Base-by-base conservation (phyloP, 2,888 invertebrate species). In the Dynastes hyllus region DNA sequence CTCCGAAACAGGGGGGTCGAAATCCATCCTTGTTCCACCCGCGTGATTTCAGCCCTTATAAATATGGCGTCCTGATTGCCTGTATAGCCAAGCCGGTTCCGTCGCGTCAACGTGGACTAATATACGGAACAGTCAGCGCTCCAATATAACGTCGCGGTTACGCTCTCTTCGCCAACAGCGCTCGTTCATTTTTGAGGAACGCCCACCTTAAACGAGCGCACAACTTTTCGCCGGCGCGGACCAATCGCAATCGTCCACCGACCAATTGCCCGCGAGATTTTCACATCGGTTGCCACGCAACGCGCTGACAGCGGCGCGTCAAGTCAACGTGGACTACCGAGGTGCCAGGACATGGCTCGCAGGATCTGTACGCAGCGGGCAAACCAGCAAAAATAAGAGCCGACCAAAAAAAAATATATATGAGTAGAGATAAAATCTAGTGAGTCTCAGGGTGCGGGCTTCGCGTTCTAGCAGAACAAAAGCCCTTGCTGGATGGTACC, bases 41-140 rank as follows among this genome's bases (percentile, higher is more conserved):
- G 88, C 88, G 87, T 88, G 88, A 89, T 89, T 89, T 88, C 88
- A 87, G 87, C 89, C 89, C 89, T 88, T 89, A 89, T 89, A 89
- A 89, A 89, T 89, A 89, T 89, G 89, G 89, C 89, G 89, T 88
- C 89, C 89, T 89, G 89, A 89, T 89, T 89, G 89, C 89, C 89
- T 88, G 88, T 89, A 89, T 89, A 88, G 88, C 55, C 87, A 87
- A 87, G 88, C 88, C 87, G 87, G 86, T 87, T 86, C 45, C 45
- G 61, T 86, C 83, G 80, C 85, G 86, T 88, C 89, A 85, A 89
- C 89, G 89, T 89, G 84, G 88, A 88, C 87, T 84, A 37, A 45
- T 53, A 76, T 77, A 50, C 77, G 73, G 61, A 50, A 71, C 70
- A 80, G 40, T 73, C 73, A 11, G 58, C 27, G 53, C 16, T 37